Percentiles rank a stretch among this genome's conserved stretches.
Conservation (phyloP, 2,888 invertebrate species). For the Lasius fuliginosus region DNA sequence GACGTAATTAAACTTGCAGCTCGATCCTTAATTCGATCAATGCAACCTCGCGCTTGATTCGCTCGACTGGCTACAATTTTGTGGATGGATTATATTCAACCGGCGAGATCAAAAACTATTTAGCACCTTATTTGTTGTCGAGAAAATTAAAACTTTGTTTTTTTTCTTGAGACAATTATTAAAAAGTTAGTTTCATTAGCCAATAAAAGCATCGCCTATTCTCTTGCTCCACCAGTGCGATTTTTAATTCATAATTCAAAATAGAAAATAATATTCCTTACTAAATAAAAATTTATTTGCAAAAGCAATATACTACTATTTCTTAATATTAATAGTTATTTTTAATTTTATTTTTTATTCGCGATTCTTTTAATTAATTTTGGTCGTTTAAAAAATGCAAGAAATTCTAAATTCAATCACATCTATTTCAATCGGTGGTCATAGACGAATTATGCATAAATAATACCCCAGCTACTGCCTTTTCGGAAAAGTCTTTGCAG, state of each 20-base stretch:
- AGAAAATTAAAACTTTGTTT: background rate
- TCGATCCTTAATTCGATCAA: constrained; percentile 68
- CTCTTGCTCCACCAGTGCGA: background rate
- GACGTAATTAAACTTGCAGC: constrained; percentile 67
- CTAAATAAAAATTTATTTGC: constrained; percentile 1
- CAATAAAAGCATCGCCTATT: background rate
- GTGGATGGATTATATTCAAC: constrained; percentile 41
- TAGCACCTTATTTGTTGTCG: background rate
- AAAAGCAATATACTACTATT: background rate
- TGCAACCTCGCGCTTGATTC: constrained; percentile 52
- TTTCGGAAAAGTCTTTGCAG: constrained; percentile 13
- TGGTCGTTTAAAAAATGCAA: background rate
- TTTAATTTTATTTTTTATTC: background rate
- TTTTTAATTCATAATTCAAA: background rate
- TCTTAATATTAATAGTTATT: background rate
- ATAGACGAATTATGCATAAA: background rate
- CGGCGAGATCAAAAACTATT: background rate
- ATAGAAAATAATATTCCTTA: background rate
- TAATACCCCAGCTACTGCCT: background rate
- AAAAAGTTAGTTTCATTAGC: background rate
- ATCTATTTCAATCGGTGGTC: background rate
- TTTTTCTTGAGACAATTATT: background rate
- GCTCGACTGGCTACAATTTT: constrained; percentile 63
- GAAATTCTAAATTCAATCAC: background rate
- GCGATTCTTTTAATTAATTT: background rate